A percentile compares a stretch with the other conserved stretches of the same genome.
Evolutionary conservation across 2,797 vertebrate species (phyloP).

Genomic region (Syngnathus acus): DNA sequence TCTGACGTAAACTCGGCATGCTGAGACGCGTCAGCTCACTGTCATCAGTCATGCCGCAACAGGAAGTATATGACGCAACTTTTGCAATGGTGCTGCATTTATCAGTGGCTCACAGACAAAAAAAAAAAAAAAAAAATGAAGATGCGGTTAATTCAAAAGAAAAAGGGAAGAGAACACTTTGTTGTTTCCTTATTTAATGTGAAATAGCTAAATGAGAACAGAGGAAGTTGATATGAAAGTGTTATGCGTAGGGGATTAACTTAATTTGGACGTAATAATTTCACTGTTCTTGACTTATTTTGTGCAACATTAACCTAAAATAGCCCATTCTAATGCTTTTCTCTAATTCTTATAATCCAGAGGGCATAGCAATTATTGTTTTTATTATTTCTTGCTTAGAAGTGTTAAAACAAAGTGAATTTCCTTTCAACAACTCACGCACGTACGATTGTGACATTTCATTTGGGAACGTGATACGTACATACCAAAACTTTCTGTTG

Average conservation of each 20-base stretch:
- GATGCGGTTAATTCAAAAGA: too few relatives aligned
- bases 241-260: not conserved
- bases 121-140: not conserved
- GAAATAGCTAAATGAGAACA: not conserved
- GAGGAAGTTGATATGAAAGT: not conserved
- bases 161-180: not conserved
- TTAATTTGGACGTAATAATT: not conserved
- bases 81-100: not conserved
- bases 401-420: not conserved
- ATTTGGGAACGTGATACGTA: not conserved
- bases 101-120: not conserved
- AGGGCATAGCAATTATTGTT: not conserved
- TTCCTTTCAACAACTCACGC: not conserved
- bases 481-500: not conserved
- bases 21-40: not conserved
- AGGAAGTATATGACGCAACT: conserved; percentile 6
- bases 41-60: not conserved
- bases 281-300: not conserved
- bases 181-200: not conserved
- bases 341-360: not conserved
- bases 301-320: not conserved
- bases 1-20: not conserved
- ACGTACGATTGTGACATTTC: not conserved
- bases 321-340: not conserved
- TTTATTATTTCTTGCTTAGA: not conserved